Evolutionary conservation across 2,797 vertebrate species (phyloP), one percentile per base, ranked within the genome.

Genomic region (Chaetophractus vellerosus): DNA sequence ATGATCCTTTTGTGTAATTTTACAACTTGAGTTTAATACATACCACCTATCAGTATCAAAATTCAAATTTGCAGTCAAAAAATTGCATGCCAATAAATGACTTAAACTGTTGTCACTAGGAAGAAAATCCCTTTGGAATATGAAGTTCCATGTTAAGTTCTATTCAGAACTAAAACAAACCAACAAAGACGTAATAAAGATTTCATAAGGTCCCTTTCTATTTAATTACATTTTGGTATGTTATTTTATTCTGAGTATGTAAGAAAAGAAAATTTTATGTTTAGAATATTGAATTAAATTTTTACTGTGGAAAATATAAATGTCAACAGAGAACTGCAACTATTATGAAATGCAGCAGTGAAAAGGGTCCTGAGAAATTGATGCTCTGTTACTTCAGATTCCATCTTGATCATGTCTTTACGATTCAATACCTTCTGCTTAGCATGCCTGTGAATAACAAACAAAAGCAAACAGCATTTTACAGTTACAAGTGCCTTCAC

Each of bases 251-350:
- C 48, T 81, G 45, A 74, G 41, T 31, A 2, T 79, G 23, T 55
- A 61, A 71, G 69, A 57, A 92, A 23, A 50, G 31, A 66, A 16
- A 80, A 63, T 85, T 83, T 64, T 94, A 7, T 55, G 38, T 86
- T 75, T 88, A 57, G 57, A 90, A 82, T 82, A 31, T 15, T 80
- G 33, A n/a, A 45, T 90, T 91, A 28, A 12, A 83, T 41, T 93
- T 95, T 87, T 79, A 52, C 64, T 71, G 48, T 88, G 50, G 88
- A 93, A 96, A 96, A 81, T 31, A 64, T 31, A 76, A 93, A 55
- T 80, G 38, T 68, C 24, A 71, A 26, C 61, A 91, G 80, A 78
- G 15, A 91, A 23, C 26, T 64, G 15, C 33, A 78, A 9, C 33
- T 90, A 0, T 88, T 69, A 74, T 52, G 63, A 88, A 86, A 59